A percentile compares a stretch with the other conserved stretches of the same genome.
phyloP scores from a whole-genome alignment of 2,113 vertebrate species.

The Tangachromis dhanisi region DNA sequence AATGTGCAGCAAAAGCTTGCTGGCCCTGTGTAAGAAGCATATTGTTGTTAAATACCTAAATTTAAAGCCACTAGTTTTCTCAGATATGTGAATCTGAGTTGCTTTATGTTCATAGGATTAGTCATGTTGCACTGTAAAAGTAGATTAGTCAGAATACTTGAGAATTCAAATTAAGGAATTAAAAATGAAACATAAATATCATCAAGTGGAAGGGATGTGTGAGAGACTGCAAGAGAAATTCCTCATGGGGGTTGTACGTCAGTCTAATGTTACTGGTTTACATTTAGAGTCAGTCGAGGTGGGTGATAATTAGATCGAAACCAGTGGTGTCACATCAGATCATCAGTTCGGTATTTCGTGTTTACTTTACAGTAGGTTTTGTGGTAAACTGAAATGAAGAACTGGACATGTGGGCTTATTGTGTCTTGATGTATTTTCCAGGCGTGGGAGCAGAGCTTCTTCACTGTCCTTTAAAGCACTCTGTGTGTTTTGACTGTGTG shows the following conservation, averaged over 20 bases:
- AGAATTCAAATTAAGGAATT: not conserved
- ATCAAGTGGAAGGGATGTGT: not conserved
- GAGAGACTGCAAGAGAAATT: not conserved
- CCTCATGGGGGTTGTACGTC: not conserved
- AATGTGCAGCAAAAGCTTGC: not conserved
- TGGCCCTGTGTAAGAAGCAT: not conserved
- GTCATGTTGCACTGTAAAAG: not conserved
- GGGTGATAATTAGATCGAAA: not conserved
- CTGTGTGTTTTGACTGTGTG: not conserved
- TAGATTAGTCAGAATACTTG: not conserved
- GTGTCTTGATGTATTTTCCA: not conserved
- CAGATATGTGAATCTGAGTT: not conserved
- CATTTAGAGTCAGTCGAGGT: not conserved
- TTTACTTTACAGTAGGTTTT: not conserved
- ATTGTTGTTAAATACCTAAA: not conserved
- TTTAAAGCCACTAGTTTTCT: not conserved
- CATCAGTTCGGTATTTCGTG: not conserved
- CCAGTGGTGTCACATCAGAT: not conserved
- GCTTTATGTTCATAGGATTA: not conserved
- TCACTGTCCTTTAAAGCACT: not conserved
- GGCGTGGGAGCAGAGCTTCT: constrained; percentile 6
- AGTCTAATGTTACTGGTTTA: not conserved
- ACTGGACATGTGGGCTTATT: not conserved
- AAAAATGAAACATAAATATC: not conserved
- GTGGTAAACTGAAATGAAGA: not conserved